These are phyloP conservation scores for Saccostrea echinata DNA, from an alignment of 1,140 invertebrate genomes.

Conservation along the genomic window DNA sequence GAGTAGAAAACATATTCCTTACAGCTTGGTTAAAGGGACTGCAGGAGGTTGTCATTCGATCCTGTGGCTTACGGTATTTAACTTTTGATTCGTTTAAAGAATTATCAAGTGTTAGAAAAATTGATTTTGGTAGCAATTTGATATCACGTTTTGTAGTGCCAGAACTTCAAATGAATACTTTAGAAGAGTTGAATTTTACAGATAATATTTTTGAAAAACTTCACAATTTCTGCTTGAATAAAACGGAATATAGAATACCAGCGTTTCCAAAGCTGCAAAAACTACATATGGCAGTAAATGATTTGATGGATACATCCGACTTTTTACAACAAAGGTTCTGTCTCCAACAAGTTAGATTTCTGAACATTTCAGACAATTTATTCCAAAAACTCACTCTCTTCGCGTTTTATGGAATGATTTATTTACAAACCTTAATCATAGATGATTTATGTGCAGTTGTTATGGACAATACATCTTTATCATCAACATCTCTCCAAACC, in stretches of 20 bases:
- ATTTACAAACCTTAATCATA: not conserved
- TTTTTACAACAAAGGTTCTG: not conserved
- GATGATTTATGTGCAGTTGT: not conserved
- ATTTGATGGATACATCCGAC: not conserved
- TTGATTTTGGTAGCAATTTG: slow-evolving; percentile 8
- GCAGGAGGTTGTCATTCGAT: not conserved
- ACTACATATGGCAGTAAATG: not conserved
- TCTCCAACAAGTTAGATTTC: not conserved
- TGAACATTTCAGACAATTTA: not conserved
- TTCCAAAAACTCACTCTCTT: not conserved
- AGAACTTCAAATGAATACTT: not conserved
- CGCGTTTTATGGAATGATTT: not conserved
- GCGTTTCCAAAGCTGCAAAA: not conserved
- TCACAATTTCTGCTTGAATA: not conserved
- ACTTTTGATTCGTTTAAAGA: not conserved
- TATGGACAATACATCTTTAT: not conserved
- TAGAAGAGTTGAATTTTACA: slow-evolving; percentile 11
- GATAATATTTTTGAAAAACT: not conserved
- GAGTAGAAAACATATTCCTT: not conserved
- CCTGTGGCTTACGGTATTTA: not conserved
- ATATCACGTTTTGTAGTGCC: not conserved
- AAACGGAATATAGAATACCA: not conserved
- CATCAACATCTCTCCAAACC: not conserved
- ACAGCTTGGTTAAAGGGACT: not conserved
- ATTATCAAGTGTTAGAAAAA: not conserved